phyloP scores from a whole-genome alignment of 2,113 vertebrate genomes.

The Penelope pileata region DNA sequence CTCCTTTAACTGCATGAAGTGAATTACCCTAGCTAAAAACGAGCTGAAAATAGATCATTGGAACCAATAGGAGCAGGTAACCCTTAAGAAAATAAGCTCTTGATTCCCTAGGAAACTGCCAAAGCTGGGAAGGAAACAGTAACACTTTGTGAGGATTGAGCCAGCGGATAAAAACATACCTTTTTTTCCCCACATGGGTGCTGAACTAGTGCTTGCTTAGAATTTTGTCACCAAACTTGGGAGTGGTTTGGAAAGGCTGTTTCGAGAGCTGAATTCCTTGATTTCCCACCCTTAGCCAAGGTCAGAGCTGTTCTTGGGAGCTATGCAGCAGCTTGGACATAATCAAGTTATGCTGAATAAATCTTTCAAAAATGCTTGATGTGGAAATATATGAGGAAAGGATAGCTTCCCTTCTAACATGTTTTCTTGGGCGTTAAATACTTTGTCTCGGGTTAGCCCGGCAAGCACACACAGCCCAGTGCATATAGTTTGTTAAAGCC shows the following conservation, averaged over 20 bases:
- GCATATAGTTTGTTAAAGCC: slow-evolving; percentile 23
- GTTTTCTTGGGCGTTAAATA: slow-evolving; percentile 12
- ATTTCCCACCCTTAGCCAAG: background rate
- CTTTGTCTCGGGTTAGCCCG: background rate
- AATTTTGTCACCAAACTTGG: background rate
- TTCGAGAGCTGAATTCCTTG: background rate
- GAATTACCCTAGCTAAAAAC: slow-evolving; percentile 34
- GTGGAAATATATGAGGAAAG: background rate
- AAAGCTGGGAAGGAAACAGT: background rate
- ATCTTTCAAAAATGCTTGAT: background rate
- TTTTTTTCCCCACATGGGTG: background rate
- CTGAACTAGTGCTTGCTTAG: background rate
- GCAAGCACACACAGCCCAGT: background rate
- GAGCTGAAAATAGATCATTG: slow-evolving; percentile 34
- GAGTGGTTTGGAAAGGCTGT: background rate
- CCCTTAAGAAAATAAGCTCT: background rate
- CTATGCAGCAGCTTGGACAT: background rate
- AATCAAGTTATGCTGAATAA: background rate
- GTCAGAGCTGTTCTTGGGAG: background rate
- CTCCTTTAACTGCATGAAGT: slow-evolving; percentile 32
- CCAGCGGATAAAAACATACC: background rate
- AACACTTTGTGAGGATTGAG: background rate
- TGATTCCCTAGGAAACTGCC: background rate
- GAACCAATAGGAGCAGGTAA: slow-evolving; percentile 5
- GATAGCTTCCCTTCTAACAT: background rate